Evolutionary conservation across 2,113 vertebrate genomes (phyloP).

Genomic region (Myanophis thanlyinensis): DNA sequence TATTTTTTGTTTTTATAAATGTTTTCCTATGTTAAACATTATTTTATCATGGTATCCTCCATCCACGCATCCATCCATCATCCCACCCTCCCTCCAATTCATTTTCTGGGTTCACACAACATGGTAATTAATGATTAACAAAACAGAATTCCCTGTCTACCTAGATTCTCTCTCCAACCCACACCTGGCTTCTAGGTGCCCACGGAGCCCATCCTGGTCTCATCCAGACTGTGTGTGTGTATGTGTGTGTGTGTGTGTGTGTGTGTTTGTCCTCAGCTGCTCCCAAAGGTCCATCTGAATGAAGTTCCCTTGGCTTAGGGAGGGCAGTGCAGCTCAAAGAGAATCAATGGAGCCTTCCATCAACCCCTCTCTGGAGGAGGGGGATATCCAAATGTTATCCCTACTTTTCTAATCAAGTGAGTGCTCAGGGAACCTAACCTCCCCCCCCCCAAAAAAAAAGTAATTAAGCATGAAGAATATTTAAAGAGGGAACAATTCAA

Average conservation of each 20-base stretch:
- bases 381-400: not conserved
- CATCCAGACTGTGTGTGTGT: too few relatives aligned
- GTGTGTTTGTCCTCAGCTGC: not conserved
- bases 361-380: not conserved
- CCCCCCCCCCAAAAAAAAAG: not conserved
- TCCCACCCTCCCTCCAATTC: not conserved
- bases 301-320: not conserved
- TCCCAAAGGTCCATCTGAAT: not conserved
- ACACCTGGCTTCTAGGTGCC: not conserved
- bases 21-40: not conserved
- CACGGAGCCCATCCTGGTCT: not conserved
- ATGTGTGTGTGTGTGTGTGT: too few relatives aligned
- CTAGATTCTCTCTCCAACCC: not conserved
- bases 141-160: not conserved
- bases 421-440: not conserved
- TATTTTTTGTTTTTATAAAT: not conserved
- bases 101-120: not conserved
- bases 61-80: not conserved
- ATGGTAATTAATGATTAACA: not conserved
- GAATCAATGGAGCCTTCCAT: not conserved
- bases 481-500: not conserved
- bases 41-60: not conserved
- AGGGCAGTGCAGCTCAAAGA: not conserved
- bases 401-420: not conserved
- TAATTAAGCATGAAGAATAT: not conserved